A percentile compares a stretch with the other conserved stretches of the same genome.
These are phyloP conservation scores for Phasianus colchicus DNA, from an alignment of 2,113 vertebrate genomes.

Conservation along the genomic window DNA sequence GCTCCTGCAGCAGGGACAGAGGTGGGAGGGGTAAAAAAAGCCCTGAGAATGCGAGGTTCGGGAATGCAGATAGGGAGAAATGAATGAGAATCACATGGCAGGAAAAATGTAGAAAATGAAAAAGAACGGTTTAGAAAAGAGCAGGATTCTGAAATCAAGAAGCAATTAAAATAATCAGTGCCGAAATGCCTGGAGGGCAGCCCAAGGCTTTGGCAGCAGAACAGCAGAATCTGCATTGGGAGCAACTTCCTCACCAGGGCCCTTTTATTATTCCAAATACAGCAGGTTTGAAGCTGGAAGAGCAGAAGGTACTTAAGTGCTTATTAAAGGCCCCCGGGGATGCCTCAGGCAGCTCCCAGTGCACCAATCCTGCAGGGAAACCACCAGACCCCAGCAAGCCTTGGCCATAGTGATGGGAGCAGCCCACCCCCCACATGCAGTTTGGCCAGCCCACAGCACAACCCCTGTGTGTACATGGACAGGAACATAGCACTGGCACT, in stretches of 20 bases:
- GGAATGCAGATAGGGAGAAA: neutral
- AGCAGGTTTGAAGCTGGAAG: neutral
- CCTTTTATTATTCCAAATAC: neutral
- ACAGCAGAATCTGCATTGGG: neutral
- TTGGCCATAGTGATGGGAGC: neutral
- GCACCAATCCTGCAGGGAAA: neutral
- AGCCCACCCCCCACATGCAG: accelerated
- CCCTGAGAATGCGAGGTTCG: neutral
- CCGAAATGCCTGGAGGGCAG: neutral
- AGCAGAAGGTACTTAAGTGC: neutral
- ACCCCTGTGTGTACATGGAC: neutral
- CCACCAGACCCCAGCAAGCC: neutral
- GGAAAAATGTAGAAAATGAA: neutral
- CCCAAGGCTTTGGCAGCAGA: neutral
- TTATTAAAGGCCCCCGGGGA: neutral
- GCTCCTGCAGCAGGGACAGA: neutral
- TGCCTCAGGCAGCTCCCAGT: neutral
- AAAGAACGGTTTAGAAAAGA: neutral
- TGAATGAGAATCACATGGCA: neutral
- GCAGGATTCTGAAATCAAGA: constrained; percentile 15
- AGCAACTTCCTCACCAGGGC: neutral
- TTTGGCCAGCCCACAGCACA: neutral
- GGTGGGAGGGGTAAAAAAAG: neutral
- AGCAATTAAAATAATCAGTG: neutral
- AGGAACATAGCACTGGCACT: neutral